Evolutionary conservation across 2,888 invertebrate genomes (phyloP), one percentile per base, ranked within the genome.

Genomic region (Mesochorus sp.): DNA sequence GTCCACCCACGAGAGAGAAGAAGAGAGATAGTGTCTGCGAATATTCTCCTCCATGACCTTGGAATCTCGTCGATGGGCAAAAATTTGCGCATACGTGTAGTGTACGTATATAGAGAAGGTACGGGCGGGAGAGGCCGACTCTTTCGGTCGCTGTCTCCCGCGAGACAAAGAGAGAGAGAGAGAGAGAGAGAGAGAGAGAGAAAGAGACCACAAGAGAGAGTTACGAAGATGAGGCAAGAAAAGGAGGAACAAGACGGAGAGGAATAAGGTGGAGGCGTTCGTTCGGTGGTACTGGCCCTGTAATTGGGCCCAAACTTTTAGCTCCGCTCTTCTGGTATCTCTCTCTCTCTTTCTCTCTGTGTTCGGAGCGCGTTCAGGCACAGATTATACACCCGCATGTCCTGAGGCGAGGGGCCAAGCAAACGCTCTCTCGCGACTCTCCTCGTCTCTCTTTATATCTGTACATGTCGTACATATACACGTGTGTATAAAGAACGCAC

Each of bases 351-450:
- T 31, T 57, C 47, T 68, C 68, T 31, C 24, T 10, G 14, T 55
- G 44, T 26, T 12, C 24, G 5, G 31, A 31, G 73, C 71, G 74
- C 75, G 87, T 84, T 86, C 88, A 86, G 87, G n/a, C 87, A 88
- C 88, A 90, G 90, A 91, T 91, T 91, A 91, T 91, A 91, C 91
- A 90, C 91, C 91, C 91, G 90, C 87, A 85, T 91, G 90, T 91
- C 91, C 90, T 82, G 88, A 88, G 91, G 91, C 87, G 82, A 85
- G 82, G 76, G 79, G 67, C 71, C 76, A 70, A 79, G 78, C 71
- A 70, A 78, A 80, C 71, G 71, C 70, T 70, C 72, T 66, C 76
- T 66, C 59, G 31, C 68, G 70, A 55, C 49, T 26, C 34, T 61
- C 28, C 61, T 61, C 61, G 8, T 19, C 53, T 55, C 44, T 66